Conservation (phyloP, 2,797 vertebrate genomes). For the Rhynchonycteris naso region DNA sequence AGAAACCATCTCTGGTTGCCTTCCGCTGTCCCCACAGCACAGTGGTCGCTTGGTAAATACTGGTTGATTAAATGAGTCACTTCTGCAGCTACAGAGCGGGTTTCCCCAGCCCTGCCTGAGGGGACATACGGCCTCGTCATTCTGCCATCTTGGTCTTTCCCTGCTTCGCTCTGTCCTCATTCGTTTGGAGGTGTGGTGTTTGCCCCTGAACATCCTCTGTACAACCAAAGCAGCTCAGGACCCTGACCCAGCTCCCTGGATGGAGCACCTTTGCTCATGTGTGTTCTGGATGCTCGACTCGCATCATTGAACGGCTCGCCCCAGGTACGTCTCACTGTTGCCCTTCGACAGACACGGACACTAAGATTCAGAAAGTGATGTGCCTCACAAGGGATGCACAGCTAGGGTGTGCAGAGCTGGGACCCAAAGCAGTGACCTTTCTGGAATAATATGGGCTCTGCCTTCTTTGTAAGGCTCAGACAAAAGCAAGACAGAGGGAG, state of each 20-base stretch:
- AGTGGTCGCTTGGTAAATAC: neutral
- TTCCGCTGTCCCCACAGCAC: neutral
- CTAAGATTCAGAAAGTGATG: neutral
- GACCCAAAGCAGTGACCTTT: neutral
- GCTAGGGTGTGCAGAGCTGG: neutral
- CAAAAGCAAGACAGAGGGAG: neutral
- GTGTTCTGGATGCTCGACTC: fast-evolving
- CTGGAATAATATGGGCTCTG: fast-evolving
- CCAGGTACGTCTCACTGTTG: fast-evolving
- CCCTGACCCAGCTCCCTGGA: neutral
- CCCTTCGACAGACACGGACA: neutral
- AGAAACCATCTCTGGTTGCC: neutral
- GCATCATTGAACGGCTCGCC: fast-evolving
- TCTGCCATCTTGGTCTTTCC: neutral
- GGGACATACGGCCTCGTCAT: neutral
- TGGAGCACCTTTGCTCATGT: neutral
- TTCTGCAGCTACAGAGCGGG: neutral
- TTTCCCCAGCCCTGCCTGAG: neutral
- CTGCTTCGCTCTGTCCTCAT: neutral
- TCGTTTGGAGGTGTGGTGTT: neutral
- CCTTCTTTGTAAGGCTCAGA: neutral
- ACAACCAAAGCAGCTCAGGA: too few species aligned
- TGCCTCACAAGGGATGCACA: neutral
- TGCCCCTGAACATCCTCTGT: neutral
- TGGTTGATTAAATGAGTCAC: neutral